A percentile compares a stretch with the other conserved stretches of the same genome.
These are phyloP conservation scores for Eristalinus aeneus DNA, from an alignment of 2,888 invertebrate species.

Conservation along the genomic window DNA sequence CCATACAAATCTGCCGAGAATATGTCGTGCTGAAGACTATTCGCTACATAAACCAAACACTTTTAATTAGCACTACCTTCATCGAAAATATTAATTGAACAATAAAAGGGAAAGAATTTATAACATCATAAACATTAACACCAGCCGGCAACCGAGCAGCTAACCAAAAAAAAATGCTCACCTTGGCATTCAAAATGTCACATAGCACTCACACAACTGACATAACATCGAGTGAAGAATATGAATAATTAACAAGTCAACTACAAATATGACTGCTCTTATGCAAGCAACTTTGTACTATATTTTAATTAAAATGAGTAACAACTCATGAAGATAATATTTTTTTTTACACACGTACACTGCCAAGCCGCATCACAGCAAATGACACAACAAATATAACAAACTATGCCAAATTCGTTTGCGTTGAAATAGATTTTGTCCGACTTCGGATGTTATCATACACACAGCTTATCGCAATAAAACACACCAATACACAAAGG, in stretches of 20 bases:
- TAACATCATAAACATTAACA: neutral
- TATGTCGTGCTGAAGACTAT: neutral
- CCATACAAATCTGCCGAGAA: neutral
- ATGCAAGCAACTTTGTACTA: constrained; percentile 17
- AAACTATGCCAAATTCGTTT: constrained; percentile 33
- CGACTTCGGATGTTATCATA: constrained; percentile 12
- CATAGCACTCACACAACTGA: neutral
- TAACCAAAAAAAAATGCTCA: constrained; percentile 8
- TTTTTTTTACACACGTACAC: constrained; percentile 9
- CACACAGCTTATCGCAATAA: constrained; percentile 5
- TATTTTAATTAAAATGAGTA: constrained; percentile 53
- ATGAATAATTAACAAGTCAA: constrained; percentile 24
- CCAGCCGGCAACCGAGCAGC: neutral
- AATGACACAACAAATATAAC: neutral
- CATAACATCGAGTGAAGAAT: neutral
- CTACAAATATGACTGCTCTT: constrained; percentile 14
- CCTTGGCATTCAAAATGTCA: constrained; percentile 44
- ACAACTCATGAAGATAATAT: constrained; percentile 4
- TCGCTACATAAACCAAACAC: neutral
- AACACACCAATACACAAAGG: neutral
- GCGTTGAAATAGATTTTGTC: neutral
- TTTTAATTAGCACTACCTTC: neutral
- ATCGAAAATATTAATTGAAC: neutral
- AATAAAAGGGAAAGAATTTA: neutral
- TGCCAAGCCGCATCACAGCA: neutral